A percentile compares a stretch with the other conserved stretches of the same genome.
Evolutionary conservation across 2,888 invertebrate species (phyloP).

Genomic region (Globia sparganii): DNA sequence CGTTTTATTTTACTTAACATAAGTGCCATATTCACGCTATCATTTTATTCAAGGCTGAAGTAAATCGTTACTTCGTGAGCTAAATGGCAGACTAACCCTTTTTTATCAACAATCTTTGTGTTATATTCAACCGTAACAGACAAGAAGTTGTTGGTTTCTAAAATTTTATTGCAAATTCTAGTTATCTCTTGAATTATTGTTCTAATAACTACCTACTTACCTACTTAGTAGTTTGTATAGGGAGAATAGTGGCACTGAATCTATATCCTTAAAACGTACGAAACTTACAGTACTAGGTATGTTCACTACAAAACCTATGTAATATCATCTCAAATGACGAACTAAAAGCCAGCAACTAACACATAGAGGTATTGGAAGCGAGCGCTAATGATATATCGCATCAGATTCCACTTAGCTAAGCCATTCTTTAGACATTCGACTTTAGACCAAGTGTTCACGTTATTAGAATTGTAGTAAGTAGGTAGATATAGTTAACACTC

Average conservation of each 20-base stretch:
- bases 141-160: conserved; percentile 30
- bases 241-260: neutral
- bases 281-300: neutral
- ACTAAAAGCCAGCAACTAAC: conserved; percentile 25
- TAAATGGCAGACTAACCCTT: conserved; percentile 45
- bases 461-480: conserved; percentile 24
- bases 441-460: conserved; percentile 24
- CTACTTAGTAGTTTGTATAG: neutral
- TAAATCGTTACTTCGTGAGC: conserved; percentile 47
- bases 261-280: neutral
- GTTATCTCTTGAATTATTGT: conserved; percentile 12
- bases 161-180: conserved; percentile 28
- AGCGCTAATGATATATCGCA: conserved; percentile 52
- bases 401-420: conserved; percentile 56
- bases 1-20: conserved; percentile 16
- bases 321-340: conserved; percentile 5
- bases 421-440: conserved; percentile 47
- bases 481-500: conserved; percentile 7
- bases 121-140: conserved; percentile 18
- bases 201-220: neutral
- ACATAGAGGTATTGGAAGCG: conserved; percentile 16
- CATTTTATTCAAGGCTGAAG: conserved; percentile 38
- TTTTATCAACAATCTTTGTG: conserved; percentile 58
- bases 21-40: conserved; percentile 37
- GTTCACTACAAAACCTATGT: neutral